A percentile compares a stretch with the other conserved stretches of the same genome.
Evolutionary conservation across 2,888 invertebrate genomes (phyloP).

Genomic region (Noctuana brunneofusca): DNA sequence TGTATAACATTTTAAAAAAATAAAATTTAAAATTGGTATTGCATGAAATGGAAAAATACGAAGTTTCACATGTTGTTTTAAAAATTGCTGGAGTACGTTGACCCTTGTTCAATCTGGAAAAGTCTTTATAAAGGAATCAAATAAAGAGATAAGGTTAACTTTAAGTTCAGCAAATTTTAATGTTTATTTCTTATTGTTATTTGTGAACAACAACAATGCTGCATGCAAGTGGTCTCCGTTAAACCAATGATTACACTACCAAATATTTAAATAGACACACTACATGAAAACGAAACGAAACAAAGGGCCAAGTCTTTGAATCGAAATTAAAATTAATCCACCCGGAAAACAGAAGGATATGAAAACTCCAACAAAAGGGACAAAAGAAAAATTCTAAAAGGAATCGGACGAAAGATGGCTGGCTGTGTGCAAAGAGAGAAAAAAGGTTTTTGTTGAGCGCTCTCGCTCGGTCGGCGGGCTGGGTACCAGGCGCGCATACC

Average conservation of each 20-base stretch:
- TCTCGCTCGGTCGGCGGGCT: conserved; percentile 47
- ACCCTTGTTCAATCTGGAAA: too few species aligned
- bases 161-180: too few species aligned
- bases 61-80: too few species aligned
- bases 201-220: neutral
- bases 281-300: conserved; percentile 44
- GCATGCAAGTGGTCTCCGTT: conserved; percentile 4
- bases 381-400: conserved; percentile 66
- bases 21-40: neutral
- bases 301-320: conserved; percentile 55
- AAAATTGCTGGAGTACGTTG: too few species aligned
- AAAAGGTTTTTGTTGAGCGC: conserved; percentile 51
- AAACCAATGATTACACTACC: too few species aligned
- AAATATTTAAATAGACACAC: too few species aligned
- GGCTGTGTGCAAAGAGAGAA: conserved; percentile 49
- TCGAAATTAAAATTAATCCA: conserved; percentile 76
- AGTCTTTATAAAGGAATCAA: too few species aligned
- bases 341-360: conserved; percentile 74
- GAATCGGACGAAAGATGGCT: conserved; percentile 56
- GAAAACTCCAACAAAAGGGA: conserved; percentile 70
- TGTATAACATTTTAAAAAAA: neutral
- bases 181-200: too few species aligned
- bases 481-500: conserved; percentile 69
- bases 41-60: conserved; percentile 31
- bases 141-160: too few species aligned